Conservation (phyloP, 2,113 vertebrate species). For the Hypomesus transpacificus region DNA sequence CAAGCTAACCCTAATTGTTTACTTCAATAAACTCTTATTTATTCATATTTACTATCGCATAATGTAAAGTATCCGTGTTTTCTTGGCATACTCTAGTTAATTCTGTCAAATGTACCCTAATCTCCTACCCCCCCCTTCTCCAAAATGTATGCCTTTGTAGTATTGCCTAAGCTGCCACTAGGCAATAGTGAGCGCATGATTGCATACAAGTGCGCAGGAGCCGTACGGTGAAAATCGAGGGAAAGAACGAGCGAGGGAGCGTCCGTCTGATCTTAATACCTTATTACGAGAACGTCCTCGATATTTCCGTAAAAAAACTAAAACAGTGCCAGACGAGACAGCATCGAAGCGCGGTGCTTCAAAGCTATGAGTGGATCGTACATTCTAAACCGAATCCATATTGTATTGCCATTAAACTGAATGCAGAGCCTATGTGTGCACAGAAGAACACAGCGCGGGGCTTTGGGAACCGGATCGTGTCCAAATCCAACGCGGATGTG, state of each 20-base stretch:
- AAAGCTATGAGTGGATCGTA: slow-evolving; percentile 59
- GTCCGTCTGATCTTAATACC: slow-evolving; percentile 40
- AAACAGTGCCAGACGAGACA: slow-evolving; percentile 23
- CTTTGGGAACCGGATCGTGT: slow-evolving; percentile 45
- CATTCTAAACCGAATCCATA: slow-evolving; percentile 43
- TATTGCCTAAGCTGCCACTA: slow-evolving; percentile 36
- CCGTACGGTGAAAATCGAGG: slow-evolving; percentile 44
- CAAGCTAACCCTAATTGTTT: no score
- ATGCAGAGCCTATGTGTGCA: slow-evolving; percentile 48
- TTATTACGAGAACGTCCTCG: slow-evolving; percentile 25
- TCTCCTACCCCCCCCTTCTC: slow-evolving; percentile 44
- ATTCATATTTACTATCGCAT: not conserved
- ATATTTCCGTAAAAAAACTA: not conserved
- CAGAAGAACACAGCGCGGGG: slow-evolving; percentile 31
- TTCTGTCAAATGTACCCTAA: not conserved
- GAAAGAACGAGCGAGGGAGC: slow-evolving; percentile 41
- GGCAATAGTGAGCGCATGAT: slow-evolving; percentile 62
- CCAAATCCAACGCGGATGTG: slow-evolving; percentile 33
- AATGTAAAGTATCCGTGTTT: not conserved
- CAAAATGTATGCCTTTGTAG: slow-evolving; percentile 49
- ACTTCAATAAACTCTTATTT: not conserved
- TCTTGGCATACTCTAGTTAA: no score
- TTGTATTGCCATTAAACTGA: slow-evolving; percentile 48
- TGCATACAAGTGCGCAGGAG: slow-evolving; percentile 62
- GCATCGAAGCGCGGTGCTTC: slow-evolving; percentile 53